Evolutionary conservation across 1,140 invertebrate species (phyloP), one percentile per base, ranked within the genome.

Genomic region (Drosophila funebris): DNA sequence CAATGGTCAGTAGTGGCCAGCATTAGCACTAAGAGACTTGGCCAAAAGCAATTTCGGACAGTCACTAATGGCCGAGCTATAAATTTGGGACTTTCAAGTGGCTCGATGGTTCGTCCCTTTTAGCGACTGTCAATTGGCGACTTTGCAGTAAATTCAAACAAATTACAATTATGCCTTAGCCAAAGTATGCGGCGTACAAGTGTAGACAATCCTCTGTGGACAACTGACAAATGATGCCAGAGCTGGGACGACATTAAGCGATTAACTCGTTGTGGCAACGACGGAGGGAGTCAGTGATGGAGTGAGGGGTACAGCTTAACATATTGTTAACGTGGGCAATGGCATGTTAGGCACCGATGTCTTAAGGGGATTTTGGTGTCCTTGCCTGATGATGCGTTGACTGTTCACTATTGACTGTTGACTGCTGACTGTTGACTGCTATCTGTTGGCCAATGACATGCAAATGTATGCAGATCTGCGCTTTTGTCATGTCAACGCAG

Each of bases 381-480:
- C 84, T 88, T 88, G 83, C 80, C 79, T 78, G 84, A 89, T 88
- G 84, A 78, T 77, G 84, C 77, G 76, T 73, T 84, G 57, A 66
- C 58, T 73, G 46, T 50, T 52, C 36, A 50, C 60, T 58, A 31
- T 66, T 56, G 50, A 56, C 62, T 64, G 56, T 58, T 57, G 37
- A 27, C 37, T 41, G 56, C 27, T 37, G 50, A 36, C 16, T 24
- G 18, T 7, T 6, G 16, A 33, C 43, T 22, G 29, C 27, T 22
- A 11, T 9, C 52, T 20, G 18, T 52, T 41, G 54, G 52, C 71
- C 82, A 85, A 90, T 89, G 85, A 87, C 85, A 90, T 90, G 89
- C 88, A 89, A 90, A 90, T 90, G 67, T 90, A 90, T 90, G 88
- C 88, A 90, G 89, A 90, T 90, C 83, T 87, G 69, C 73, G 89